A percentile compares a stretch with the other conserved stretches of the same genome.
Conservation (phyloP, 2,797 vertebrate genomes). For the Nyctibius grandis region DNA sequence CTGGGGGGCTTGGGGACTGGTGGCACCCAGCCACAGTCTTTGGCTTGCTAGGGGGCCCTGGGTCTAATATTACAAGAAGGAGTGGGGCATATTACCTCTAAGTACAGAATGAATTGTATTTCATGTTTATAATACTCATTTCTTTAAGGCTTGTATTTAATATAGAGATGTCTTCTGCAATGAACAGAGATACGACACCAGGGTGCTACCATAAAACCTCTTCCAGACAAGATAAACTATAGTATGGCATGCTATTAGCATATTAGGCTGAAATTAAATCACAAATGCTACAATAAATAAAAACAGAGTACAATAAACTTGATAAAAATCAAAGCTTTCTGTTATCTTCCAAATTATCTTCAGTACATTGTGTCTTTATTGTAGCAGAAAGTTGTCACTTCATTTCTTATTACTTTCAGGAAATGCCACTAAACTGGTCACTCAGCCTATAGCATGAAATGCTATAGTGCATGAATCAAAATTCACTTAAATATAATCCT, state of each 20-base stretch:
- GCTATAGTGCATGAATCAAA: neutral
- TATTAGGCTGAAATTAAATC: neutral
- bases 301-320: neutral
- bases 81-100: neutral
- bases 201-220: neutral
- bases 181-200: neutral
- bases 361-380: neutral
- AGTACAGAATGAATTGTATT: neutral
- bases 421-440: neutral
- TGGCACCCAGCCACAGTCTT: neutral
- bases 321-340: neutral
- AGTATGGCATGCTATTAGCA: neutral
- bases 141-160: neutral
- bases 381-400: neutral
- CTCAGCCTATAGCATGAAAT: neutral
- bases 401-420: neutral
- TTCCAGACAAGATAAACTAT: neutral
- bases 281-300: neutral
- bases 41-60: neutral
- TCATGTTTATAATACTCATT: neutral
- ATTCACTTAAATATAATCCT: neutral
- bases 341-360: neutral
- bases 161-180: neutral
- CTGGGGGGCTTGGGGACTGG: accelerated
- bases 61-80: neutral